Conservation (phyloP, 2,888 invertebrate genomes). For the Caprella mutica region DNA sequence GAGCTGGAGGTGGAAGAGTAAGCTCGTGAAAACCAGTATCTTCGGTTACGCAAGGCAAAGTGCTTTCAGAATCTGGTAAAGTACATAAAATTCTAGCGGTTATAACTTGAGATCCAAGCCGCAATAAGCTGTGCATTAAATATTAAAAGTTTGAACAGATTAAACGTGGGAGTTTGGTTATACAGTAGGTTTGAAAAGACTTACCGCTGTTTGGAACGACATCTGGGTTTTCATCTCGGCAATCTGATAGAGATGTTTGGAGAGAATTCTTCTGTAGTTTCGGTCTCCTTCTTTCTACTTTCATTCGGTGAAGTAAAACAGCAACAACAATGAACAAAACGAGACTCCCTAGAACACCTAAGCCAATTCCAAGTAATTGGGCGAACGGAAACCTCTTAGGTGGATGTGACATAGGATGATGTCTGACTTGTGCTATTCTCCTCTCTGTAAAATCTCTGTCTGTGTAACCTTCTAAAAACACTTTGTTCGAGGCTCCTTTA, state of each 20-base stretch:
- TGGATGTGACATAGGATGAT: conserved; percentile 19
- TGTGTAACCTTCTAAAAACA: conserved; percentile 20
- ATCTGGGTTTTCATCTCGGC: conserved; percentile 75
- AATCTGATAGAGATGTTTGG: conserved; percentile 40
- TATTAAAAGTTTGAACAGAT: not conserved
- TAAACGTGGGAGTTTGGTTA: not conserved
- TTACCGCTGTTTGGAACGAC: conserved; percentile 61
- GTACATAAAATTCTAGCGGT: not conserved
- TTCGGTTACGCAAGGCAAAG: conserved; percentile 1
- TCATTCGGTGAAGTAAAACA: conserved; percentile 35
- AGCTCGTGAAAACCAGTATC: not conserved
- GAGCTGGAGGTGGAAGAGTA: not conserved
- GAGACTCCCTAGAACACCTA: conserved; percentile 37
- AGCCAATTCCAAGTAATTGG: conserved; percentile 37
- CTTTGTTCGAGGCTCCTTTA: conserved; percentile 25
- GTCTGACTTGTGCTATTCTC: conserved; percentile 31
- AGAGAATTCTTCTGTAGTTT: conserved; percentile 20
- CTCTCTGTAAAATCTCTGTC: conserved; percentile 28
- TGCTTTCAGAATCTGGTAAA: not conserved
- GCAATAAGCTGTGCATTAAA: not conserved
- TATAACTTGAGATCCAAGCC: not conserved
- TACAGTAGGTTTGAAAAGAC: not conserved
- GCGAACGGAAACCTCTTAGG: conserved; percentile 35
- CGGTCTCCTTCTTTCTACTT: conserved; percentile 16
- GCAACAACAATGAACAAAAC: conserved; percentile 36